Base-by-base conservation (phyloP, 2,797 vertebrate species). In the Ctenopoma multispine region DNA sequence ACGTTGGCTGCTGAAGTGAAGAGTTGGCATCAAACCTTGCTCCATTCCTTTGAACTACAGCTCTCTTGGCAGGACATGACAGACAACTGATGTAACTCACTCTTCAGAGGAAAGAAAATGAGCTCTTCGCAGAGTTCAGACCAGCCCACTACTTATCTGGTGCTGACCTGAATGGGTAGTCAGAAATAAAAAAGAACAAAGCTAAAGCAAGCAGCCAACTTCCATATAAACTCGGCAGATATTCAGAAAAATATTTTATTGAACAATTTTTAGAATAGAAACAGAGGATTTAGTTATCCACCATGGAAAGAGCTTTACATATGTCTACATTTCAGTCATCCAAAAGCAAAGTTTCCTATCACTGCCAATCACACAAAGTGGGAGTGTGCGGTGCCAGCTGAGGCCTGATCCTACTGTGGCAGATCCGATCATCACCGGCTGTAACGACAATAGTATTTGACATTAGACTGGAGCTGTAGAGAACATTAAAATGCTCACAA, bases 291-390 rank as follows among this genome's bases (percentile, higher is more conserved):
- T 46, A 21, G 15, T 67, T 47, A 59, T 61, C 53, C 48, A 41
- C 12, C 14, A 1, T 21, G 27, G 59, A 34, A 63, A 44, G 69
- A 41, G 53, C 65, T 14, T 36, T 2, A 13, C 17, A 66, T 54
- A 59, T 11, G 23, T 67, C 86, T 96, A 99, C 95, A 98, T 96
- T 92, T 98, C 97, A 4, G 97, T 98, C 92, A 97, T 92, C 97
- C 97, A 99, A 77, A 99, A 99, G 56, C 94, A 95, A 54, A 99
- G 94, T 83, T 97, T 98, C 89, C 96, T 95, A 87, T 99, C 96
- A 55, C 96, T 94, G 50, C 97, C 97, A 0, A 97, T 92, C 63
- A 94, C 98, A 64, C 97, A 99, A 24, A 99, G 91, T 1, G 97
- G 97, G 59, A 99, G 94, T 7, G 94, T 96, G 82, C 95, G 94